Conservation (phyloP, 2,888 invertebrate species). For the Heliconius aoede region DNA sequence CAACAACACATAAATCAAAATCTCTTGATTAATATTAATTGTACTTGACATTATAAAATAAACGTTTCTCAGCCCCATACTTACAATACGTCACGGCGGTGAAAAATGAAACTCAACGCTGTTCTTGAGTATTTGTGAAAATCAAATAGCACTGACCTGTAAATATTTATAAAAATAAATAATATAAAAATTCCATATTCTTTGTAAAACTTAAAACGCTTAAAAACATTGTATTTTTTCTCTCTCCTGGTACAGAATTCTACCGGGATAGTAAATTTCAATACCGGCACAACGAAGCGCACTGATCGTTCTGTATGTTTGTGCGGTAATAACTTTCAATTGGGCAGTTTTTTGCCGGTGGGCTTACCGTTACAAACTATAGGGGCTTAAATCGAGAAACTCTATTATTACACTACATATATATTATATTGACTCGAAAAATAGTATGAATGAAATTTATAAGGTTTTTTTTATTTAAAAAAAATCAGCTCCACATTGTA, state of each 20-base stretch:
- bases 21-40: no score
- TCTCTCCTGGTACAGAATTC: conserved; percentile 3
- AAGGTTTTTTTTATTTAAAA: not conserved
- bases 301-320: conserved; percentile 40
- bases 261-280: conserved; percentile 40
- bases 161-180: not conserved
- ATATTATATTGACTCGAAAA: conserved; percentile 29
- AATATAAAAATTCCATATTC: not conserved
- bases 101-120: no score
- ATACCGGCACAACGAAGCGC: conserved; percentile 38
- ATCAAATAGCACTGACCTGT: not conserved
- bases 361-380: conserved; percentile 52
- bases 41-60: no score
- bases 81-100: no score
- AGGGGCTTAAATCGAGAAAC: conserved; percentile 50
- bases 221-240: not conserved
- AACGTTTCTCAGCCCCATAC: no score
- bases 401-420: conserved; percentile 36
- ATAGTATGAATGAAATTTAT: not conserved
- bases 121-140: not conserved
- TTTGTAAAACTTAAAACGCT: not conserved
- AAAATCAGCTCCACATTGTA: no score
- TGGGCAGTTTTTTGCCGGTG: conserved; percentile 46
- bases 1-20: no score
- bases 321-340: conserved; percentile 49